A percentile compares a stretch with the other conserved stretches of the same genome.
Evolutionary conservation across 2,113 vertebrate genomes (phyloP).

Genomic region (Pristiophorus japonicus): DNA sequence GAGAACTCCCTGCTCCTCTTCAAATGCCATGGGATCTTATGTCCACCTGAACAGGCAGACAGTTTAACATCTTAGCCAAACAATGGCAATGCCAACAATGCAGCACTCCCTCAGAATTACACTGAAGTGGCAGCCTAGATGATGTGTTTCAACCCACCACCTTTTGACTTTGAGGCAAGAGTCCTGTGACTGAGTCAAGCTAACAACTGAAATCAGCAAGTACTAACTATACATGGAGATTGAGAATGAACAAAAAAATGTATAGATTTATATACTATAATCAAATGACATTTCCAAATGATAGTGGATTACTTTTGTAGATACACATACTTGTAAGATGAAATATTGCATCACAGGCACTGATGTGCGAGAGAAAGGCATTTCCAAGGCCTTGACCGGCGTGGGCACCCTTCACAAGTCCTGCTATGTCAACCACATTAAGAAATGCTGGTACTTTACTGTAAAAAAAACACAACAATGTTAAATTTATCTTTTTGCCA

Average conservation of each 20-base stretch:
- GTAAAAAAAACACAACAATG: conserved; percentile 49
- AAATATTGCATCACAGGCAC: conserved; percentile 91
- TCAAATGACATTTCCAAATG: no score
- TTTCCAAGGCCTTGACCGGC: conserved; percentile 92
- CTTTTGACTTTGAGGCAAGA: neutral
- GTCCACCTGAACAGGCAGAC: neutral
- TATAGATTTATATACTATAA: neutral
- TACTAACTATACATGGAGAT: neutral
- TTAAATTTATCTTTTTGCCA: conserved; percentile 20
- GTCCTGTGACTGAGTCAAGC: neutral
- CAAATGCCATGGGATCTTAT: neutral
- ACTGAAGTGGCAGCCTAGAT: neutral
- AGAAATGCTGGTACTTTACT: conserved; percentile 98
- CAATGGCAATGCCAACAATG: neutral
- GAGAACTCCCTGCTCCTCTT: neutral
- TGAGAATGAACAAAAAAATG: neutral
- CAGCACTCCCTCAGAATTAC: neutral
- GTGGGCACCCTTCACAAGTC: conserved; percentile 94
- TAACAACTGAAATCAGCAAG: neutral
- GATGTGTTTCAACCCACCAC: neutral
- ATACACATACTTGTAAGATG: conserved; percentile 88
- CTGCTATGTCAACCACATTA: conserved; percentile 95
- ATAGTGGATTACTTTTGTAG: conserved; percentile 21
- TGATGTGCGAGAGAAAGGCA: conserved; percentile 95
- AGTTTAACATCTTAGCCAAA: neutral